Base-by-base conservation (phyloP, 1,140 invertebrate species). In the Trichonephila clavipes region DNA sequence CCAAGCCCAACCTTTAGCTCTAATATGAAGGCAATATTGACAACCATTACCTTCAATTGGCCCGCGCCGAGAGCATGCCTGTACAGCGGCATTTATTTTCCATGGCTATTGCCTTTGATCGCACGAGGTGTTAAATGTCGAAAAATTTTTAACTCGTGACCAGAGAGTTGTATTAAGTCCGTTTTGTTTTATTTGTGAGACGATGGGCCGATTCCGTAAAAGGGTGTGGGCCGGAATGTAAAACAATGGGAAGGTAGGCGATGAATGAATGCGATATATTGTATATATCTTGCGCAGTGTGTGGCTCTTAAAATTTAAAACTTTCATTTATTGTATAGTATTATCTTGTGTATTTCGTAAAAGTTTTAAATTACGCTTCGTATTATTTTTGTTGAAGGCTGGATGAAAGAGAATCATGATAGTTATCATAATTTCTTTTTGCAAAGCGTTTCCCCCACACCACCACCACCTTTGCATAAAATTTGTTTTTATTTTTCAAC, bases 21-120 rank as follows among this genome's bases (percentile, higher is more conserved):
- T 28, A 34, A 77, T 34, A 14, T 14, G 28, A 28, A 77, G 28
- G 18, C 8, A 24, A 77, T 77, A 77, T 77, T 77, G 69, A 77
- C 69, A 77, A 77, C 69, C 69, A 77, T 77, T 77, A 77, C 69
- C 69, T 77, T 18, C 69, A 77, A 77, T 77, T 77, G 69, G 69
- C 69, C 24, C 14, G 7, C 69, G 69, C 69, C 69, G 28, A 34
- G 28, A 77, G 69, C 69, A 72, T 34, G 69, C 69, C 69, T n/a
- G 24, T 72, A 24, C 28, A 77, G 28, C 69, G 28, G 69, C 69
- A 77, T 77, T 77, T 77, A 77, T 77, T 77, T 34, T 77, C 69
- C 34, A 19, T 19, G 69, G 28, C 69, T 34, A 77, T 77, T 77
- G 69, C 24, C 69, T 77, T 16, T 77, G 69, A 77, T 77, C 69